Evolutionary conservation across 2,888 invertebrate genomes (phyloP).

Genomic region (Sycophila texana): DNA sequence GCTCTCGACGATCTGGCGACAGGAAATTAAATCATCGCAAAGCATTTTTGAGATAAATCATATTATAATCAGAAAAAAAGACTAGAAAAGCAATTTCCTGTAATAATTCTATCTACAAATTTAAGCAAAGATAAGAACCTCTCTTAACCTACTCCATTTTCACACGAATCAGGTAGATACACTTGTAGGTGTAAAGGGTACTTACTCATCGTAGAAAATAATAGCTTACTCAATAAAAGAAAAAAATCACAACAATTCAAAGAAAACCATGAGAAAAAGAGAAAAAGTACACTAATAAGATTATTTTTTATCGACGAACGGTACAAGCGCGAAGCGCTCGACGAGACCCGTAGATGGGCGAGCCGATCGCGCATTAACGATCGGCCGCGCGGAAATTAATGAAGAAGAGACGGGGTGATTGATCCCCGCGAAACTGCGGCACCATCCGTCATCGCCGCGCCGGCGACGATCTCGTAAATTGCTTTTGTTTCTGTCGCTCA

Average conservation of each 20-base stretch:
- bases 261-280: no score
- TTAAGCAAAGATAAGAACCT: no score
- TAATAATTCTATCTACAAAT: no score
- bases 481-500: constrained; percentile 52
- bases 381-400: neutral
- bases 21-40: no score
- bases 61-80: no score
- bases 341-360: neutral
- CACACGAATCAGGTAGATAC: neutral
- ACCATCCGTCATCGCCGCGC: constrained; percentile 43
- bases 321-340: neutral
- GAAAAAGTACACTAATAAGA: neutral
- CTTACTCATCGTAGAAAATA: neutral
- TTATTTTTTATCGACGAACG: neutral
- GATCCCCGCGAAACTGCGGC: constrained; percentile 26
- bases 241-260: no score
- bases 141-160: no score
- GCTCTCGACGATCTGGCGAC: no score
- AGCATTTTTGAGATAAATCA: no score
- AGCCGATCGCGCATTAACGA: neutral
- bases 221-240: no score
- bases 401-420: constrained; percentile 34
- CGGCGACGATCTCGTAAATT: constrained; percentile 48
- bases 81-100: no score
- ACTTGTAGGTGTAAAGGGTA: neutral